Conservation (phyloP, 2,797 vertebrate species). For the Clarias laeviceps region DNA sequence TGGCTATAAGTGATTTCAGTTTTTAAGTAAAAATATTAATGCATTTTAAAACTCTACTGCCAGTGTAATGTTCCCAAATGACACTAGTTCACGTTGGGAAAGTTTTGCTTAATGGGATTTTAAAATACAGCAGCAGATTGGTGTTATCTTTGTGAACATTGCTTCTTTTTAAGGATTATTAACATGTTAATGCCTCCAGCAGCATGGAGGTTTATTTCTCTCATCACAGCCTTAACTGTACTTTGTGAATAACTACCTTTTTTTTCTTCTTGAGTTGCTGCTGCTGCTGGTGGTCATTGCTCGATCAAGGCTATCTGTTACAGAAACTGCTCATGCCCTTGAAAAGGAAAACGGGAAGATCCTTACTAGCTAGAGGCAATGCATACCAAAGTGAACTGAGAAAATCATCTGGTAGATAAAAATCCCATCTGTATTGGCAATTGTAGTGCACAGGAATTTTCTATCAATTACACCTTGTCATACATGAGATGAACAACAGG, state of each 20-base stretch:
- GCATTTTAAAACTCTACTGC: slow-evolving; percentile 11
- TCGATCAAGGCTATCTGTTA: not conserved
- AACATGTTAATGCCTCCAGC: slow-evolving; percentile 15
- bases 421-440: not conserved
- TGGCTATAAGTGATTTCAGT: slow-evolving; percentile 13
- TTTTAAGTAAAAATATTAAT: slow-evolving; percentile 1
- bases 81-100: not conserved
- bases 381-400: not conserved
- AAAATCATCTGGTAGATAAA: not conserved
- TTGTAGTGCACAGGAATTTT: not conserved
- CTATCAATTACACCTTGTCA: not conserved
- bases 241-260: not conserved
- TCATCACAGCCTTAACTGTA: slow-evolving; percentile 7
- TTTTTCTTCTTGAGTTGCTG: not conserved
- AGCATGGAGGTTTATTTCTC: slow-evolving; percentile 5
- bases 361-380: not conserved
- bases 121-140: slow-evolving; percentile 24
- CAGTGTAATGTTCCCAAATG: not conserved
- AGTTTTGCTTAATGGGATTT: slow-evolving; percentile 35
- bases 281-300: not conserved
- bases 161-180: slow-evolving; percentile 23
- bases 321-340: not conserved
- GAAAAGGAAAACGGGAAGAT: not conserved
- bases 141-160: slow-evolving; percentile 15
- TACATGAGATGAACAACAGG: not conserved